Conservation (phyloP, 2,888 invertebrate genomes). For the Rhodophaea formosa region DNA sequence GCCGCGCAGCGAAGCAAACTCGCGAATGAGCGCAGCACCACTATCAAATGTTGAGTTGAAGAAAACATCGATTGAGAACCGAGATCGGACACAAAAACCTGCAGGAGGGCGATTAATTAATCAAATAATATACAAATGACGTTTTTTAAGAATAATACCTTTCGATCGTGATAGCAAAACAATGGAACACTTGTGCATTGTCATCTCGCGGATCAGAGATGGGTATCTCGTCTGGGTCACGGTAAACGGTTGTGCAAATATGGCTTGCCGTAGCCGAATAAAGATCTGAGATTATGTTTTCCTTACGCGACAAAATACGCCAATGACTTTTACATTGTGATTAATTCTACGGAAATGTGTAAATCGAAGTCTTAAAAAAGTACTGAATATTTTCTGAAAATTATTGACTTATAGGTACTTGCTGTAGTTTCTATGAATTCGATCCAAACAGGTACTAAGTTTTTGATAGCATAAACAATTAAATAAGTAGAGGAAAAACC, state of each 20-base stretch:
- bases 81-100: constrained; percentile 24
- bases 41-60: constrained; percentile 29
- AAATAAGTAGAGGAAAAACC: too few relatives aligned
- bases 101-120: constrained; percentile 19
- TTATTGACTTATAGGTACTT: too few relatives aligned
- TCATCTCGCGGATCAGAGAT: constrained; percentile 49
- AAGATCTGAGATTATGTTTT: constrained; percentile 36
- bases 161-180: constrained; percentile 27
- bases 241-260: constrained; percentile 48
- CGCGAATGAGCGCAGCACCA: constrained; percentile 51
- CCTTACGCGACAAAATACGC: constrained; percentile 13
- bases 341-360: not conserved
- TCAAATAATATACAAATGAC: constrained; percentile 17
- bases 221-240: constrained; percentile 50
- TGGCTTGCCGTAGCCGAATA: constrained; percentile 34
- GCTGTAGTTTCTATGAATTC: too few relatives aligned
- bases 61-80: constrained; percentile 34
- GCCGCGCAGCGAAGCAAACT: constrained; percentile 57
- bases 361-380: not conserved
- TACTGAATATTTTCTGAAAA: too few relatives aligned
- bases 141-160: constrained; percentile 6
- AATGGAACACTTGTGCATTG: constrained; percentile 47
- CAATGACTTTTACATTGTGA: not conserved
- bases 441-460: too few relatives aligned
- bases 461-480: too few relatives aligned